Base-by-base conservation (phyloP, 2,888 invertebrate species). In the Branchipolynoe longqiensis region DNA sequence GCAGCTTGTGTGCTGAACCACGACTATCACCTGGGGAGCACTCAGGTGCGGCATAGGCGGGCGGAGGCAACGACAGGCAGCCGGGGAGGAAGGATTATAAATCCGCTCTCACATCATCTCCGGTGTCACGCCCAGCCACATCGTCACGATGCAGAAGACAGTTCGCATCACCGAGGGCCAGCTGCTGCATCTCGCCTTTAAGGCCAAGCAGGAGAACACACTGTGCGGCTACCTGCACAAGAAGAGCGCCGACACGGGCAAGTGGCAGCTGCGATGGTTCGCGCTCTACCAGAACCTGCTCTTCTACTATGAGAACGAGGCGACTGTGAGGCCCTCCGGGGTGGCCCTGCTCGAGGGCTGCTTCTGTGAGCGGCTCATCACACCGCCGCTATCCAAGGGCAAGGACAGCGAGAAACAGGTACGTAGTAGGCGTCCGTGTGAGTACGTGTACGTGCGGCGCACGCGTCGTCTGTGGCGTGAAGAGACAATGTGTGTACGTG, bases 271-370 rank as follows among this genome's bases (percentile, higher is more conserved):
- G 62, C 89, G 94, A 28, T 94, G 93, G 92, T 94, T 94, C 90
- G 92, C 93, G 84, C 92, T 94, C 87, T 96, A 95, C 56, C 95
- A 98, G 97, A 98, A 98, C 94, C 94, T 98, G 91, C 94, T 98
- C 90, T 98, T 98, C 94, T 98, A 98, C 95, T 98, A 97, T 94
- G 98, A 98, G 92, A 96, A 96, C 83, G 97, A 98, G 92, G 95
- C 95, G 91, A 96, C 96, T 90, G 95, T 95, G 31, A 95, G 96
- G 48, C 97, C 97, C 0, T 96, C 97, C 0, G 98, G 98, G 0
- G 96, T 97, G 28, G 95, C 98, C 33, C 95, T 98, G 89, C 95
- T 98, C 83, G 98, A 98, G 93, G 98, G 98, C 0, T 97, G 97
- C 90, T 98, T 97, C 94, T 94, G 93, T 87, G 93, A 94, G 86